Percentiles rank a stretch among this genome's conserved stretches.
Evolutionary conservation across 2,888 invertebrate species (phyloP).

Genomic region (Drosophila formosana): DNA sequence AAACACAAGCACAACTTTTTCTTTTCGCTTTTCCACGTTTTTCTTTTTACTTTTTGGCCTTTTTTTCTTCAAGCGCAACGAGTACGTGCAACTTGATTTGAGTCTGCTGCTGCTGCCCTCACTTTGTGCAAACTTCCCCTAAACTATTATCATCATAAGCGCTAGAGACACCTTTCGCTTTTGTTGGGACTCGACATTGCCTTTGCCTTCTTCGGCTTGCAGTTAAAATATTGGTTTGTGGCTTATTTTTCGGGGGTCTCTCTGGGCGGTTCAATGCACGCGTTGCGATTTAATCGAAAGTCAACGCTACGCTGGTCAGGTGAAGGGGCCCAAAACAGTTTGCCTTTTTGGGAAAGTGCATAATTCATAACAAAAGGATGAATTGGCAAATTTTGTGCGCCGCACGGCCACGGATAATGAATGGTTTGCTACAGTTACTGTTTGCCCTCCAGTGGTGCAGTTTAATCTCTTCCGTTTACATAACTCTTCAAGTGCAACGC

Average conservation of each 20-base stretch:
- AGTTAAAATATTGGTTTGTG: neutral
- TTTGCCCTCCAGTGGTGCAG: slow-evolving; percentile 14
- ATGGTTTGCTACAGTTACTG: slow-evolving; percentile 33
- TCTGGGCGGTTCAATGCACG: slow-evolving; percentile 66
- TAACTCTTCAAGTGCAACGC: slow-evolving; percentile 23
- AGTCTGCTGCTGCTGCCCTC: slow-evolving; percentile 3
- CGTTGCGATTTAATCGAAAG: slow-evolving; percentile 48
- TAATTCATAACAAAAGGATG: slow-evolving; percentile 53
- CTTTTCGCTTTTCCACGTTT: slow-evolving; percentile 28
- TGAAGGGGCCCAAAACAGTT: slow-evolving; percentile 20
- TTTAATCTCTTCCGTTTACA: slow-evolving; percentile 20
- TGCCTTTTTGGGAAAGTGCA: slow-evolving; percentile 59
- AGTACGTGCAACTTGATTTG: slow-evolving; percentile 76
- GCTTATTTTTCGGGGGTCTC: slow-evolving; percentile 7
- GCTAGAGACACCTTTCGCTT: slow-evolving; percentile 73
- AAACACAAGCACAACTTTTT: slow-evolving; percentile 43
- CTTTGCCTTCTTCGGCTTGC: slow-evolving; percentile 16
- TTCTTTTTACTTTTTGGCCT: neutral
- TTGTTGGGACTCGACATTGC: slow-evolving; percentile 32
- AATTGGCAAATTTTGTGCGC: slow-evolving; percentile 52
- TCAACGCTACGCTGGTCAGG: slow-evolving; percentile 8
- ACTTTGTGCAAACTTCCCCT: slow-evolving; percentile 19
- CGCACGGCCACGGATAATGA: slow-evolving; percentile 47
- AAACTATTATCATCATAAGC: slow-evolving; percentile 52
- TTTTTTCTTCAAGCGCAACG: slow-evolving; percentile 32